phyloP scores from a whole-genome alignment of 2,888 invertebrate genomes.

The Platynereis dumerilii region DNA sequence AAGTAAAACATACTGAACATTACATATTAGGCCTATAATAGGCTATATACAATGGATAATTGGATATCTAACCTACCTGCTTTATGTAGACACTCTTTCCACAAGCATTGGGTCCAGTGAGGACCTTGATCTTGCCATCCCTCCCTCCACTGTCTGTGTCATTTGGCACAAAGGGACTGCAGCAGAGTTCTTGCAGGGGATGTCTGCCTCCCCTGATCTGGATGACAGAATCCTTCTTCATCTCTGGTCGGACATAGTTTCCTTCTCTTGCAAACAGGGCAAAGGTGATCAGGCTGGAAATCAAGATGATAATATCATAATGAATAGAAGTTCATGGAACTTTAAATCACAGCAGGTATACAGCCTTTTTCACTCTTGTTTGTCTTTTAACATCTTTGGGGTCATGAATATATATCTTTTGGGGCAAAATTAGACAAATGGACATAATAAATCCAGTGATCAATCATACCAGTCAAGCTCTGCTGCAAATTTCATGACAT shows the following conservation, averaged over 20 bases:
- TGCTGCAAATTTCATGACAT: constrained; percentile 70
- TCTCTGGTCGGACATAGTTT: constrained; percentile 71
- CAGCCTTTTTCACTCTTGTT: too few relatives aligned
- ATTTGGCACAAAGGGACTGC: constrained; percentile 77
- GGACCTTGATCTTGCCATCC: constrained; percentile 72
- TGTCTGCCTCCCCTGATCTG: constrained; percentile 75
- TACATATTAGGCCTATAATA: too few relatives aligned
- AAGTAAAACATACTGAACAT: too few relatives aligned
- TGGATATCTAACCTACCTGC: constrained; percentile 73
- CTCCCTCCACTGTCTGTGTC: constrained; percentile 70
- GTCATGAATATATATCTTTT: too few relatives aligned
- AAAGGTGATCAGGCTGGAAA: constrained; percentile 36
- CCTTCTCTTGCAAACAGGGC: constrained; percentile 68
- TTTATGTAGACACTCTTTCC: constrained; percentile 93
- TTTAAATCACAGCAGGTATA: too few relatives aligned
- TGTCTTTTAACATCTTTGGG: too few relatives aligned
- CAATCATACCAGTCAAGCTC: constrained; percentile 79
- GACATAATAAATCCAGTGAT: too few relatives aligned
- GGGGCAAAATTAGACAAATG: too few relatives aligned
- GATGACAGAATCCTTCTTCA: constrained; percentile 69
- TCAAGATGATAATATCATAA: too few relatives aligned
- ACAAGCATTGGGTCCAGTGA: constrained; percentile 86
- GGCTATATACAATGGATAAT: too few relatives aligned
- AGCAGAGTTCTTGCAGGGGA: constrained; percentile 76
- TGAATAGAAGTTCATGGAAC: background rate